These are phyloP conservation scores for Phorcus lineatus DNA, from an alignment of 2,888 invertebrate genomes.

Conservation along the genomic window DNA sequence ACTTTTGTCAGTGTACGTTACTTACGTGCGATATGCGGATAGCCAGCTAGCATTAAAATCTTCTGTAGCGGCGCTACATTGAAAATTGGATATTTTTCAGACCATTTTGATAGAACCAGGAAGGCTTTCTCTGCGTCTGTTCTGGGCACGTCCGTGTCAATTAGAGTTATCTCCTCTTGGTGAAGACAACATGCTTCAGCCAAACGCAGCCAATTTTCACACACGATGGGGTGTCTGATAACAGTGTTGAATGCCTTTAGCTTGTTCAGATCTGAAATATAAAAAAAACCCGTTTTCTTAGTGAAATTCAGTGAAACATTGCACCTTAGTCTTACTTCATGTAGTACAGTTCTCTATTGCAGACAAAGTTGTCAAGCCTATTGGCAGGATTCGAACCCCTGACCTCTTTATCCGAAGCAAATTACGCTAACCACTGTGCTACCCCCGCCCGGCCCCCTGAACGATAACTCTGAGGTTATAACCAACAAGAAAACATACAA, in stretches of 20 bases:
- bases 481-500: too few species aligned
- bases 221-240: background rate
- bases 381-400: too few species aligned
- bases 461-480: too few species aligned
- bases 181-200: background rate
- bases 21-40: background rate
- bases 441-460: too few species aligned
- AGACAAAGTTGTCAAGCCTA: too few species aligned
- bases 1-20: background rate
- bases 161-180: background rate
- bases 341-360: too few species aligned
- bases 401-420: too few species aligned
- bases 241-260: slow-evolving; percentile 5
- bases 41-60: background rate
- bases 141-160: background rate
- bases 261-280: background rate
- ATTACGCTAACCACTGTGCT: too few species aligned
- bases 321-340: too few species aligned
- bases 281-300: background rate
- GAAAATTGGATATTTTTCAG: background rate
- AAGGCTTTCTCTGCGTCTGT: background rate
- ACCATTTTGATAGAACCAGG: background rate
- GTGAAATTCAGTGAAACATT: too few species aligned
- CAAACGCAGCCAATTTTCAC: background rate
- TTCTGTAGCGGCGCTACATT: background rate